These are phyloP conservation scores for Sphaerophoria taeniata DNA, from an alignment of 2,888 invertebrate species.

Conservation along the genomic window DNA sequence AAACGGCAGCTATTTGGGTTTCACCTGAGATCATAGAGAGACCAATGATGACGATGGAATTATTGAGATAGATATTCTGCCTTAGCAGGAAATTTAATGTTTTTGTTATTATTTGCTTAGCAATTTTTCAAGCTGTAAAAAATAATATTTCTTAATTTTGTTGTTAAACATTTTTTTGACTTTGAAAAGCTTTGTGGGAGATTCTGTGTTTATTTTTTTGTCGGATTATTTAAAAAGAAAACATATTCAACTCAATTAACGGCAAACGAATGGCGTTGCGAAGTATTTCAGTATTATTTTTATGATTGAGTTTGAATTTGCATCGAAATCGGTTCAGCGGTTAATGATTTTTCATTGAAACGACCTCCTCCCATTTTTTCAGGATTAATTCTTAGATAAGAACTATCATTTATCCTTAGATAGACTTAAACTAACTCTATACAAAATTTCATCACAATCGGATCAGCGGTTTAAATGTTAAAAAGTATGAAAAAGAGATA, in stretches of 20 bases:
- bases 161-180: constrained; percentile 54
- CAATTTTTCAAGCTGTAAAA: constrained; percentile 52
- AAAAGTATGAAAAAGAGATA: too few species aligned
- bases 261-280: constrained; percentile 22
- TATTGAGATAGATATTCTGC: constrained; percentile 31
- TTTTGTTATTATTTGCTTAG: constrained; percentile 66
- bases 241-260: constrained; percentile 48
- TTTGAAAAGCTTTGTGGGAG: background rate
- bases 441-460: too few species aligned
- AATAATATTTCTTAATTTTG: constrained; percentile 53
- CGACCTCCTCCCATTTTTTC: too few species aligned
- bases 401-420: too few species aligned
- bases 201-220: constrained; percentile 5
- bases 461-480: too few species aligned
- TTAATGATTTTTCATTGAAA: too few species aligned
- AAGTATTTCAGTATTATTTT: background rate
- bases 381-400: too few species aligned
- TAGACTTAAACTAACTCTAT: too few species aligned
- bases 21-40: constrained; percentile 49
- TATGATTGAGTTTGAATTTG: background rate
- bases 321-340: too few species aligned
- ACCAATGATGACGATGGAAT: constrained; percentile 54
- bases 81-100: background rate
- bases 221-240: constrained; percentile 47
- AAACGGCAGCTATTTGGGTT: background rate